phyloP scores from a whole-genome alignment of 2,888 invertebrate species.

The Drepanosiphum platanoidis region DNA sequence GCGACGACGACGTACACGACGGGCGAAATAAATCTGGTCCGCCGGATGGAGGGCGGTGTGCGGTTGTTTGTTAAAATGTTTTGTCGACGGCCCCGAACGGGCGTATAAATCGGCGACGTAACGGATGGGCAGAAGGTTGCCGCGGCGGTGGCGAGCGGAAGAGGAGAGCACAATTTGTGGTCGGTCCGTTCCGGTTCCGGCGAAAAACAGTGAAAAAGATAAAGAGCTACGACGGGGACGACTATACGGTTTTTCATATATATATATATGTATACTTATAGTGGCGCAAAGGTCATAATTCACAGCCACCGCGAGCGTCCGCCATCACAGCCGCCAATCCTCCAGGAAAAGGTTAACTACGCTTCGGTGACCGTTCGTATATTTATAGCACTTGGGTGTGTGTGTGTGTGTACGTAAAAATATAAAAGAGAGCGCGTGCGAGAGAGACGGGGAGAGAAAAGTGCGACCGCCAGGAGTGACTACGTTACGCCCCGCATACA shows the following conservation, averaged over 20 bases:
- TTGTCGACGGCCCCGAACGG: constrained; percentile 33
- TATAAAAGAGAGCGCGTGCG: background rate
- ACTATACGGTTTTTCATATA: background rate
- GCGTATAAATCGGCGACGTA: constrained; percentile 22
- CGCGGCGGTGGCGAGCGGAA: background rate
- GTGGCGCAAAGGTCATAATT: constrained; percentile 36
- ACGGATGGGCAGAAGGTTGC: background rate
- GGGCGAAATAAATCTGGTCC: constrained; percentile 35
- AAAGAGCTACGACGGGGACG: constrained; percentile 18
- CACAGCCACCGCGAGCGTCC: background rate
- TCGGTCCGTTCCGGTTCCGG: constrained; percentile 57
- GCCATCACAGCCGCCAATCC: background rate
- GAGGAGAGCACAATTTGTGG: constrained; percentile 41
- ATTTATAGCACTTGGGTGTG: constrained; percentile 9
- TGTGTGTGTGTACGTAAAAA: background rate
- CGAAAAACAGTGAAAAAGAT: constrained; percentile 43
- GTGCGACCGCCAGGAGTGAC: background rate
- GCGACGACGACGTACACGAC: constrained; percentile 4
- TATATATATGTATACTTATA: background rate
- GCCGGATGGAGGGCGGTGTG: background rate
- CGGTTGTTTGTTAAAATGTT: constrained; percentile 43
- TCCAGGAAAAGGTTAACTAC: constrained; percentile 51
- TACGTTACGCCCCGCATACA: background rate
- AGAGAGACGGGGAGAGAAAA: background rate
- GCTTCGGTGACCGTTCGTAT: constrained; percentile 33